Conservation (phyloP, 2,797 vertebrate genomes). For the Pseudomugil gertrudae region DNA sequence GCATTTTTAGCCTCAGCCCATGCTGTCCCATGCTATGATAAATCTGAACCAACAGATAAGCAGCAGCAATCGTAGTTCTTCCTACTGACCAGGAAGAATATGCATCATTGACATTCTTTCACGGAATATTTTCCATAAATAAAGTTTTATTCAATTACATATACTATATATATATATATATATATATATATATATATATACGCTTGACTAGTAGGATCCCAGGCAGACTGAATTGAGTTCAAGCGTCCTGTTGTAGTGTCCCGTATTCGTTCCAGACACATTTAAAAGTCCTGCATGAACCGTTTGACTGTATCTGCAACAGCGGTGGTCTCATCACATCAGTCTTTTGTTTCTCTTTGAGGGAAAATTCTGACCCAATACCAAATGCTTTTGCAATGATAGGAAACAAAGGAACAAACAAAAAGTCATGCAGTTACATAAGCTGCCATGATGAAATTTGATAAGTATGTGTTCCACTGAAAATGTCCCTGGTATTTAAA, state of each 20-base stretch:
- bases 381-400: conserved; percentile 1
- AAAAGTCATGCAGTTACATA: conserved; percentile 14
- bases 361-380: conserved; percentile 5
- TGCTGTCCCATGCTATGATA: conserved; percentile 7
- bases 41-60: conserved; percentile 21
- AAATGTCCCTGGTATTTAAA: conserved; percentile 43
- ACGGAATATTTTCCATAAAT: conserved; percentile 25
- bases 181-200: no score
- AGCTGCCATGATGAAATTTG: conserved; percentile 19
- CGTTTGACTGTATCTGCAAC: not conserved
- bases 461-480: conserved; percentile 21
- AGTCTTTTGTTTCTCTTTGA: not conserved
- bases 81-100: conserved; percentile 8
- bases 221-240: conserved; percentile 7
- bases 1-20: no score
- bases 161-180: no score
- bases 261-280: conserved; percentile 3
- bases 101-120: conserved; percentile 18
- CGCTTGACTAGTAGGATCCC: no score
- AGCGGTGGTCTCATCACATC: conserved; percentile 1
- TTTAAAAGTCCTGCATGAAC: not conserved
- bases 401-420: conserved; percentile 6
- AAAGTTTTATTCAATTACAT: conserved; percentile 39
- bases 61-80: conserved; percentile 2
- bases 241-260: not conserved